phyloP scores from a whole-genome alignment of 2,888 invertebrate genomes.

The Lasioglossum leucozonium region DNA sequence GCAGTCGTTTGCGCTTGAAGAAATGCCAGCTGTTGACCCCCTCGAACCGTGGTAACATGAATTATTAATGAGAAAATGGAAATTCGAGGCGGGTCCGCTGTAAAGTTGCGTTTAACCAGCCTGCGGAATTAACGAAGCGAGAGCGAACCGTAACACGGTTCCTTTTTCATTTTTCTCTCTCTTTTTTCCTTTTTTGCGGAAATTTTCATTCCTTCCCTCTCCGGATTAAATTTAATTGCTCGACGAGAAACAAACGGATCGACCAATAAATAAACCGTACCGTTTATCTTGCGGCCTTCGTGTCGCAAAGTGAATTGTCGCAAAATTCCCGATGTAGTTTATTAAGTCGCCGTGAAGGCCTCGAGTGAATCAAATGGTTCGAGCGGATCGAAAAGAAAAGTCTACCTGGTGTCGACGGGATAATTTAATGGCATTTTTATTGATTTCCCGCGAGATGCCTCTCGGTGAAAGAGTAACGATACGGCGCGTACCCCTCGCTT shows the following conservation, averaged over 20 bases:
- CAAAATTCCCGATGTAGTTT: neutral
- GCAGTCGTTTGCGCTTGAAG: conserved; percentile 45
- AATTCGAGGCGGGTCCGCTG: conserved; percentile 35
- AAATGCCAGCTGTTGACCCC: conserved; percentile 59
- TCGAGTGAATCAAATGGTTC: neutral
- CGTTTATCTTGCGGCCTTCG: neutral
- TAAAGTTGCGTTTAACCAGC: conserved; percentile 59
- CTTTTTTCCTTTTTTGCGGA: conserved; percentile 11
- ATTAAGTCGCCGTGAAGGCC: neutral
- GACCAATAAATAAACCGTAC: neutral
- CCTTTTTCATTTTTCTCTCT: neutral
- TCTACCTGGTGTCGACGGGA: conserved; percentile 10
- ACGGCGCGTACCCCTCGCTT: conserved; percentile 26
- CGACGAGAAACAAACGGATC: neutral
- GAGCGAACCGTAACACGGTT: conserved; percentile 25
- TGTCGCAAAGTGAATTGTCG: neutral
- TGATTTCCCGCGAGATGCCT: conserved; percentile 40
- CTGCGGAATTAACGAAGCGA: conserved; percentile 56
- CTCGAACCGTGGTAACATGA: conserved; percentile 53
- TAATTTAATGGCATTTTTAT: conserved; percentile 47
- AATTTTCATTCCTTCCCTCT: conserved; percentile 20
- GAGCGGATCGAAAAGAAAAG: conserved; percentile 10
- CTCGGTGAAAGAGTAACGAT: conserved; percentile 1
- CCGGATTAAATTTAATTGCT: conserved; percentile 53
- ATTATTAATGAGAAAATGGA: conserved; percentile 63